These are phyloP conservation scores for Sceliomorpha sp. DNA, from an alignment of 2,888 invertebrate genomes.

Conservation along the genomic window DNA sequence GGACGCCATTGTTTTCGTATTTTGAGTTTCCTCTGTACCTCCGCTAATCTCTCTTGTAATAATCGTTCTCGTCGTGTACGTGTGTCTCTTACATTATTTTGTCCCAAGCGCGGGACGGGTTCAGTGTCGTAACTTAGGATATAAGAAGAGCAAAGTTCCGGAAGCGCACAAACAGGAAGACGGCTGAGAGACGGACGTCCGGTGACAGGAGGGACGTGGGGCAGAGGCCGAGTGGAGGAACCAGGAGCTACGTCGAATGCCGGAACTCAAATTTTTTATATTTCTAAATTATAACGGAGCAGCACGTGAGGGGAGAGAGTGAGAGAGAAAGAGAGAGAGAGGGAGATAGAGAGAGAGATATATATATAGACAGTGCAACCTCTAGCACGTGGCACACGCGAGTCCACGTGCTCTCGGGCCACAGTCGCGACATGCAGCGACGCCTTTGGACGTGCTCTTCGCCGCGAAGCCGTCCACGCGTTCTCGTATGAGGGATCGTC, in stretches of 20 bases:
- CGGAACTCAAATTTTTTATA: constrained; percentile 64
- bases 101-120: constrained; percentile 74
- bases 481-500: too few relatives aligned
- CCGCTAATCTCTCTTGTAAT: constrained; percentile 25
- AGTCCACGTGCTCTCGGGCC: constrained; percentile 25
- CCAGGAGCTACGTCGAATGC: constrained; percentile 31
- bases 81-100: constrained; percentile 78
- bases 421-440: constrained; percentile 6
- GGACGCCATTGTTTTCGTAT: constrained; percentile 50
- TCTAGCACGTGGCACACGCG: constrained; percentile 13
- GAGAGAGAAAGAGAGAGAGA: too few relatives aligned
- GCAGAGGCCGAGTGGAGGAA: constrained; percentile 10
- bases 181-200: constrained; percentile 7
- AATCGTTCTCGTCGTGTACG: constrained; percentile 49
- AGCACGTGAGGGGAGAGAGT: constrained; percentile 8
- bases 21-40: constrained; percentile 69
- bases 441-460: constrained; percentile 1
- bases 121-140: constrained; percentile 79
- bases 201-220: constrained; percentile 6
- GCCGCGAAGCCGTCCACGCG: too few relatives aligned
- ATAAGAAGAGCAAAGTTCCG: constrained; percentile 71
- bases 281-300: constrained; percentile 28
- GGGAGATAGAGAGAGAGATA: constrained; percentile 18
- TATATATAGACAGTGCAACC: constrained; percentile 7
- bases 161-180: constrained; percentile 66